Base-by-base conservation (phyloP, 2,888 invertebrate genomes). In the Aleiodes testaceus region DNA sequence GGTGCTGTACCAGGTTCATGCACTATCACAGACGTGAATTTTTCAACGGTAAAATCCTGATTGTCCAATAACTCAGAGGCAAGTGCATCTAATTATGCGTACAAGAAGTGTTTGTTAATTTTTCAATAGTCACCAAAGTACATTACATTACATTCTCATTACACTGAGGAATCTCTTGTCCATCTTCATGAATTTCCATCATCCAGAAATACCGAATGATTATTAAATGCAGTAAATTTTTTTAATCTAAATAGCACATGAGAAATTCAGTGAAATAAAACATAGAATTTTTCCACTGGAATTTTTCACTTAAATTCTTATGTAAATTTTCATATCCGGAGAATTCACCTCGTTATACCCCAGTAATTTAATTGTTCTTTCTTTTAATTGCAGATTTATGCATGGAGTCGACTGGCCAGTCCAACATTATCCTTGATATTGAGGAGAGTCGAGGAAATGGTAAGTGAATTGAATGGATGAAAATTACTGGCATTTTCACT, bases 371-470 rank as follows among this genome's bases (percentile, higher is more conserved):
- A 11, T 11, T 44, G 14, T 5, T 64, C 69, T 59, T 72, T 59
- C 5, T 52, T 74, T 77, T 76, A 76, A 74, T 88, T 88, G 9
- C 88, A 92, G 92, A 91, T 74, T 83, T 92, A 72, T 97, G 96
- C 88, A 95, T 96, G 87, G 94, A 95, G 81, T 95, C 95, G 89
- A 94, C 93, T 71, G 95, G 95, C 45, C 94, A 95, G 83, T 94
- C 95, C 44, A 96, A 95, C 85, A 95, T 96, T 77, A 96, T 97
- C 82, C 90, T 97, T 79, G 96, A 96, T 85, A 95, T 96, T 78
- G 95, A 95, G 87, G 97, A 97, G 88, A 96, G 96, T 87, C 90
- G 93, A 87, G 95, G 94, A 78, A 90, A 91, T 81, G 93, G 96
- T 96, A 90, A 94, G 95, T 93, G 66, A 42, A 59, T 59, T 7